phyloP scores from a whole-genome alignment of 2,113 vertebrate species.

The Melanotaenia duboulayi region DNA sequence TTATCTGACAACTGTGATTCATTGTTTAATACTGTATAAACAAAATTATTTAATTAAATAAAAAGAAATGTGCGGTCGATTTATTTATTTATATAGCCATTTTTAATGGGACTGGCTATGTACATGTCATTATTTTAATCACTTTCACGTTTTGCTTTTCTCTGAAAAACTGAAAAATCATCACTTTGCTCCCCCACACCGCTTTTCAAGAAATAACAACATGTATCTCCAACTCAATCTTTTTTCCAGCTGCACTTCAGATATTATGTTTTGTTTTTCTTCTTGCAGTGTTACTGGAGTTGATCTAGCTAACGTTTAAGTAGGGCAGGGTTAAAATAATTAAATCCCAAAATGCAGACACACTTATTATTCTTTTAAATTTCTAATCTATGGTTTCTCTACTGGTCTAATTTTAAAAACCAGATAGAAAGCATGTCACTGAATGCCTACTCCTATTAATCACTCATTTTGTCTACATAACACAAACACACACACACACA shows the following conservation, averaged over 20 bases:
- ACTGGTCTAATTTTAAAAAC: slow-evolving; percentile 50
- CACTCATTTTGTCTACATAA: slow-evolving; percentile 6
- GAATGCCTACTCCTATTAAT: slow-evolving; percentile 51
- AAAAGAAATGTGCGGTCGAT: not conserved
- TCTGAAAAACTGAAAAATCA: no score
- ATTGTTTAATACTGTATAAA: not conserved
- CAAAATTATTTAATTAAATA: not conserved
- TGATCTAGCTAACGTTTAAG: slow-evolving; percentile 5
- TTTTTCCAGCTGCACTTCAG: no score
- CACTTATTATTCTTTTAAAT: slow-evolving; percentile 32
- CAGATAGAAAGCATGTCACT: slow-evolving; percentile 32
- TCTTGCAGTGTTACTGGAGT: no score
- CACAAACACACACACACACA: not conserved
- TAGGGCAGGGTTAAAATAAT: not conserved
- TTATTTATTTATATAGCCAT: no score
- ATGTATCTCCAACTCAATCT: no score
- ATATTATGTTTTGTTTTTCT: no score
- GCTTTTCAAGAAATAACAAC: no score
- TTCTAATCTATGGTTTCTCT: slow-evolving; percentile 32
- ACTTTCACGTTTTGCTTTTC: no score
- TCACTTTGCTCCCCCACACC: no score
- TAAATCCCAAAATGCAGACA: slow-evolving; percentile 7
- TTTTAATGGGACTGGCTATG: not conserved
- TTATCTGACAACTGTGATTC: not conserved
- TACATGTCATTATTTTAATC: not conserved